Evolutionary conservation across 2,797 vertebrate genomes (phyloP).

Genomic region (Mus caroli): DNA sequence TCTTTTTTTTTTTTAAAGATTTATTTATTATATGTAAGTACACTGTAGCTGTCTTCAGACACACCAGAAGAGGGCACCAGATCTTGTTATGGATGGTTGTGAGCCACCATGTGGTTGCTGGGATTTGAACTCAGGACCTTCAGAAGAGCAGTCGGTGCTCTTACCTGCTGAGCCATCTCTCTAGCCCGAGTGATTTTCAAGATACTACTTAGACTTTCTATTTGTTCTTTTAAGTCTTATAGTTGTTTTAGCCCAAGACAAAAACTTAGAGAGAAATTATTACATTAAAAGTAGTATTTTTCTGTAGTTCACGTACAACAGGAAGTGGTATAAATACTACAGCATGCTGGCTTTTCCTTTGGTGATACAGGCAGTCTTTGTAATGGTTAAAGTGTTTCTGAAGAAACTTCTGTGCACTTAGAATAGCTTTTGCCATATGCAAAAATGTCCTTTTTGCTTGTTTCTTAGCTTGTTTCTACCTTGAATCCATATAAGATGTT

Average conservation of each 20-base stretch:
- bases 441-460: not conserved
- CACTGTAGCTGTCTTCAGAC: too few species aligned
- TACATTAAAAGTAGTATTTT: slow-evolving; percentile 16
- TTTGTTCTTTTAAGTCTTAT: slow-evolving; percentile 46
- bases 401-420: slow-evolving; percentile 7
- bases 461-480: not conserved
- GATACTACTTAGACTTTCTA: not conserved
- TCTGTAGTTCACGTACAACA: not conserved
- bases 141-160: too few species aligned
- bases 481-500: not conserved
- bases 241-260: slow-evolving; percentile 57
- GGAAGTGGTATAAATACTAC: slow-evolving; percentile 14
- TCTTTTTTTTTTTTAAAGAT: too few species aligned
- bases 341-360: slow-evolving; percentile 32
- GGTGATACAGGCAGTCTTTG: slow-evolving; percentile 10
- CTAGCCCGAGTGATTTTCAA: slow-evolving; percentile 1
- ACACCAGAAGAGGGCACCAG: too few species aligned
- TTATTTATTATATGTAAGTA: too few species aligned
- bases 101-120: too few species aligned
- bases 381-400: slow-evolving; percentile 24
- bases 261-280: not conserved
- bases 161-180: too few species aligned
- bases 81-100: too few species aligned
- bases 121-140: too few species aligned
- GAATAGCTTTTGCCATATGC: not conserved